Conservation (phyloP, 2,113 vertebrate genomes). For the Scolopax mira region DNA sequence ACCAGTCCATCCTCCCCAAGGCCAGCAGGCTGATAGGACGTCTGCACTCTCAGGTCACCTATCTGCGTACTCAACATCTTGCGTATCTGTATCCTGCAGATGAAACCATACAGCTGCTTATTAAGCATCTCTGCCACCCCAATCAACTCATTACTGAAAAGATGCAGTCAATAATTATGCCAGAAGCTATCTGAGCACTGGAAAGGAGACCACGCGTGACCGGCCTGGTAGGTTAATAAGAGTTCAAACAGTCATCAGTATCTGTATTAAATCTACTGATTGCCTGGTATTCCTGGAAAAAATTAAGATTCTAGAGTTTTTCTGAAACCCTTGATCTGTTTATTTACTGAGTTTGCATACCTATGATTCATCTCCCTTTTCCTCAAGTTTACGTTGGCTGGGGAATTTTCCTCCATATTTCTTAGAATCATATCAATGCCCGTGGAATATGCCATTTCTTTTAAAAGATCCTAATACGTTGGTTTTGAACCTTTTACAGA, state of each 20-base stretch:
- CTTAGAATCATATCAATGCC: not conserved
- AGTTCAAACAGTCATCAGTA: not conserved
- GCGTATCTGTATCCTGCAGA: not conserved
- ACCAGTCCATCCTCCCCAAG: not conserved
- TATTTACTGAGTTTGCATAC: not conserved
- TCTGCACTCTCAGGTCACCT: not conserved
- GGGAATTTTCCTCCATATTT: not conserved
- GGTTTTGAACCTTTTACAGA: not conserved
- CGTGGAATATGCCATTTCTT: not conserved
- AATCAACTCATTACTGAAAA: not conserved
- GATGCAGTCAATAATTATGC: not conserved
- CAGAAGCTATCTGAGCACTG: constrained; percentile 11
- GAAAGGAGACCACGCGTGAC: not conserved
- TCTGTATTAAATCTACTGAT: not conserved
- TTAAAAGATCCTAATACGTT: not conserved
- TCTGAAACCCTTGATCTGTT: not conserved
- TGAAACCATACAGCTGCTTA: not conserved
- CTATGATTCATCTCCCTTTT: not conserved
- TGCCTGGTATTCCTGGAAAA: not conserved
- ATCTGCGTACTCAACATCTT: not conserved
- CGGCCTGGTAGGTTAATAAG: not conserved
- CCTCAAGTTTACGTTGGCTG: not conserved
- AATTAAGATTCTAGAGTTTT: not conserved
- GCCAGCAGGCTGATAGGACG: not conserved
- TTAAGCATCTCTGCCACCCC: not conserved